phyloP scores from a whole-genome alignment of 53 echinoderm and acorn worm species.

The Temnopleurus reevesii region DNA sequence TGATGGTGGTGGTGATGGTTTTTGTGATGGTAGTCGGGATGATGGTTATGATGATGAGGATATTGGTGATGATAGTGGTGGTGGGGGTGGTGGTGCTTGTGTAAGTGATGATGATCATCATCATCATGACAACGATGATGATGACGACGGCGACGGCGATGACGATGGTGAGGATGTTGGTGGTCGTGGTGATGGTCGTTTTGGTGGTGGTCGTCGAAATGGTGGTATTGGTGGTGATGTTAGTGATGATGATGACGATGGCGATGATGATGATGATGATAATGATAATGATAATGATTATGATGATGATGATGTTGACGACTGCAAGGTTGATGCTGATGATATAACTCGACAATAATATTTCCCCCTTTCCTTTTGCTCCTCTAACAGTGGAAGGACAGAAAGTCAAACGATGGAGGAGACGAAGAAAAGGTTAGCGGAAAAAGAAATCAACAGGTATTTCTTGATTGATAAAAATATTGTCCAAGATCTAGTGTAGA shows the following conservation, averaged over 20 bases:
- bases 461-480: too few species aligned
- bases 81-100: neutral
- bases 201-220: too few species aligned
- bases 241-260: too few species aligned
- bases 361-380: neutral
- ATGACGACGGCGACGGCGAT: neutral
- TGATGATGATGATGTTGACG: too few species aligned
- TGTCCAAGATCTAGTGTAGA: too few species aligned
- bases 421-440: conserved; percentile 87
- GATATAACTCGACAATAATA: neutral
- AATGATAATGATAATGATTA: too few species aligned
- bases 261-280: too few species aligned
- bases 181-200: neutral
- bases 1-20: neutral
- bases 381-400: conserved; percentile 83
- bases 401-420: conserved; percentile 94
- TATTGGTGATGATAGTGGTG: neutral
- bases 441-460: conserved; percentile 66
- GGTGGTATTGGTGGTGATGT: too few species aligned
- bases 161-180: neutral
- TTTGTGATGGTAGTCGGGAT: neutral
- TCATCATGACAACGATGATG: neutral
- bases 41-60: neutral
- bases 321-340: neutral
- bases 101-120: neutral